Conservation (phyloP, 2,888 invertebrate genomes). For the Stenurella melanura region DNA sequence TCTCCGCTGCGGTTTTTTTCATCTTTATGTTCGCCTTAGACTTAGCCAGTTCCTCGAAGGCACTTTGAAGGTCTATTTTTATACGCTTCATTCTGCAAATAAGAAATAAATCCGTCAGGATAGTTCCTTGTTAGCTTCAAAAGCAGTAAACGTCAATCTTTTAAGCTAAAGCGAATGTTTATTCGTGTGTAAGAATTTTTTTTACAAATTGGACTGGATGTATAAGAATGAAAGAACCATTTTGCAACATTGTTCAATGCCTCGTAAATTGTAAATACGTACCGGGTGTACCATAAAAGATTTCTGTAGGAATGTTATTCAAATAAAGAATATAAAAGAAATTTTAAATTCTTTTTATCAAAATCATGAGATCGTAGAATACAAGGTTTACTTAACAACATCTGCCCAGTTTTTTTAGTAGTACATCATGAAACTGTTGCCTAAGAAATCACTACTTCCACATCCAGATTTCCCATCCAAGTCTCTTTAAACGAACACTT, state of each 20-base stretch:
- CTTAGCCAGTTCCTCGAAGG: conserved; percentile 54
- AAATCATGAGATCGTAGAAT: no score
- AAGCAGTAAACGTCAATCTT: neutral
- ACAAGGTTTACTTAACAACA: no score
- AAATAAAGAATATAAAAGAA: no score
- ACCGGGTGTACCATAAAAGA: neutral
- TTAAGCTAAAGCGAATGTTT: conserved; percentile 7
- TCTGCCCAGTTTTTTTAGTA: no score
- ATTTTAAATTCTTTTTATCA: no score
- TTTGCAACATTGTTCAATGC: neutral
- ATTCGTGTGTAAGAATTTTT: neutral
- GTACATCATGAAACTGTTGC: no score
- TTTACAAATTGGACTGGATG: conserved; percentile 7
- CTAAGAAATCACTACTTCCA: no score
- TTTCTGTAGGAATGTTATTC: neutral
- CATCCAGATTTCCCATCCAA: no score
- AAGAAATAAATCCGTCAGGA: neutral
- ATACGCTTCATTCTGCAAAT: conserved; percentile 57
- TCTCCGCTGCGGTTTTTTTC: conserved; percentile 74
- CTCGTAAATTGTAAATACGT: neutral
- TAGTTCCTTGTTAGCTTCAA: neutral
- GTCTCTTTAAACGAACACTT: no score
- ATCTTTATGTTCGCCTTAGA: conserved; percentile 56
- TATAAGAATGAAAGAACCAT: neutral
- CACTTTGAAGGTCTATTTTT: conserved; percentile 59